A percentile compares a stretch with the other conserved stretches of the same genome.
Conservation (phyloP, 2,797 vertebrate species). For the Anomalospiza imberbis region DNA sequence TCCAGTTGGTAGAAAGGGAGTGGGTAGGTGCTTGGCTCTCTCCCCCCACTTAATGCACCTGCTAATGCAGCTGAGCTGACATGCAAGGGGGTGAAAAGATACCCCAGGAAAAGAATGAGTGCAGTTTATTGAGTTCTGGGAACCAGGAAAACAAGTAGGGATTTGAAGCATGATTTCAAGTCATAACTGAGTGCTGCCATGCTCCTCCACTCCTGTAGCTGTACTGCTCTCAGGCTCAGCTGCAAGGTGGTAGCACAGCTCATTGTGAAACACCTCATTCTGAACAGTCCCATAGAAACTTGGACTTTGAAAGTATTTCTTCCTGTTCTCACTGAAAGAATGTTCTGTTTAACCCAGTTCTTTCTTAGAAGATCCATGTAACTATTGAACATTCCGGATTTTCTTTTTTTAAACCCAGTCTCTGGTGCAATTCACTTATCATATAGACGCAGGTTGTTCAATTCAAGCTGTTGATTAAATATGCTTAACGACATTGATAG, state of each 20-base stretch:
- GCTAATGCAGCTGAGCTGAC: neutral
- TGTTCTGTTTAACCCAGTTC: neutral
- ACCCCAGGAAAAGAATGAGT: neutral
- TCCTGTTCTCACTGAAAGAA: neutral
- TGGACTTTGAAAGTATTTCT: neutral
- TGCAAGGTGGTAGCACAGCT: neutral
- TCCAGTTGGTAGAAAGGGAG: neutral
- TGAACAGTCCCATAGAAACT: neutral
- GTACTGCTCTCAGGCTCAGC: neutral
- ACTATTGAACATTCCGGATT: neutral
- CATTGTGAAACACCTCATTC: neutral
- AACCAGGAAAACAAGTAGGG: neutral
- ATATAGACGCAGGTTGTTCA: neutral
- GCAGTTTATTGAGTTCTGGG: neutral
- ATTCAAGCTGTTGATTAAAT: neutral
- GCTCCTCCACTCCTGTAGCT: neutral
- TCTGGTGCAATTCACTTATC: neutral
- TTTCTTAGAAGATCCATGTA: neutral
- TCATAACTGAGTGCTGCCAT: neutral
- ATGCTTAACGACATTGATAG: accelerated
- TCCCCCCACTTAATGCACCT: neutral
- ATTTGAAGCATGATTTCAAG: neutral
- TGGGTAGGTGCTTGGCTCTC: neutral
- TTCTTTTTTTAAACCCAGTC: neutral
- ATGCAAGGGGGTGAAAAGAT: neutral